Percentiles rank a stretch among this genome's conserved stretches.
Conservation (phyloP, 2,113 vertebrate genomes). For the Pitta sordida region DNA sequence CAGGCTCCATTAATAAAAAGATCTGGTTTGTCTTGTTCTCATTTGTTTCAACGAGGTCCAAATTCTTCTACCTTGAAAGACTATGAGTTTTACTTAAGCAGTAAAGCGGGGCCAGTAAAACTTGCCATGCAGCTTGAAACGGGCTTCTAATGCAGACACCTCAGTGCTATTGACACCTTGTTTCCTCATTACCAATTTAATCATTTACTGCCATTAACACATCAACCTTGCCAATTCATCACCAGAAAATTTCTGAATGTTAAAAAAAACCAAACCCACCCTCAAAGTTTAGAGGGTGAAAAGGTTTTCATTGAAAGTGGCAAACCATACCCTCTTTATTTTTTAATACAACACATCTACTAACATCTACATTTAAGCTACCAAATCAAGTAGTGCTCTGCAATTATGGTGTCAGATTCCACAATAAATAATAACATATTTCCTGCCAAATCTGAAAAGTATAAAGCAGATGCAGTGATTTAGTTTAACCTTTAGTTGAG, state of each 20-base stretch:
- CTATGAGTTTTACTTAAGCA: not conserved
- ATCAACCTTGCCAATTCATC: not conserved
- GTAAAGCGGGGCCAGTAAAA: not conserved
- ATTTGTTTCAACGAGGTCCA: not conserved
- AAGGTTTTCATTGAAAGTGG: not conserved
- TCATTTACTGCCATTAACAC: not conserved
- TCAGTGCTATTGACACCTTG: not conserved
- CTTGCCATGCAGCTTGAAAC: not conserved
- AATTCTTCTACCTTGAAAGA: not conserved
- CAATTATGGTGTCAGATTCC: not conserved
- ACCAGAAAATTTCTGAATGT: not conserved
- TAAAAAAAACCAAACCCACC: not conserved
- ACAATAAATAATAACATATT: not conserved
- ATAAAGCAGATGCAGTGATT: not conserved
- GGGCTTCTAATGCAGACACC: not conserved
- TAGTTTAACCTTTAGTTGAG: not conserved
- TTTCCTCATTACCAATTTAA: not conserved
- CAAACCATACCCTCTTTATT: not conserved
- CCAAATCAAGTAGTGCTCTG: not conserved
- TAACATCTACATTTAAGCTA: not conserved
- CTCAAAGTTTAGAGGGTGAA: not conserved
- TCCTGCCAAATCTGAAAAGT: not conserved
- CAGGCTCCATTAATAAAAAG: not conserved
- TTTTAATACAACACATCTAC: not conserved
- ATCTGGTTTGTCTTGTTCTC: not conserved